phyloP scores from a whole-genome alignment of 2,888 invertebrate species.

The Auanema freiburgensis region DNA sequence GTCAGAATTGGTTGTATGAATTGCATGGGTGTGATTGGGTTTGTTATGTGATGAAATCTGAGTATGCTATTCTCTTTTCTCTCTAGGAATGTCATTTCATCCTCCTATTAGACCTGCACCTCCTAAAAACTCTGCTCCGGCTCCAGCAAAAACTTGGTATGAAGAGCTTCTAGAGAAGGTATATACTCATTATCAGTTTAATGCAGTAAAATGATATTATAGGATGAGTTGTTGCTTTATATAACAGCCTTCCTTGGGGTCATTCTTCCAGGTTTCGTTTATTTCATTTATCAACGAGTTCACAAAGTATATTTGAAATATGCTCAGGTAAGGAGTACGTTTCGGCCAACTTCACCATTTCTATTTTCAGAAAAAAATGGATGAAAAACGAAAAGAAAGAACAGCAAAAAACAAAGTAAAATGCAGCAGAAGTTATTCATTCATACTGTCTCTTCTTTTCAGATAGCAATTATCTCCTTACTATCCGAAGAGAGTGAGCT shows the following conservation, averaged over 20 bases:
- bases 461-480: background rate
- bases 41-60: too few species aligned
- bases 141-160: slow-evolving; percentile 23
- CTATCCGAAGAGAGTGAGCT: background rate
- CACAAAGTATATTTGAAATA: slow-evolving; percentile 49
- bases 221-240: slow-evolving; percentile 58
- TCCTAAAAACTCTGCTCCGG: slow-evolving; percentile 13
- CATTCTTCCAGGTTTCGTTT: slow-evolving; percentile 55
- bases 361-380: slow-evolving; percentile 42
- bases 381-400: slow-evolving; percentile 38
- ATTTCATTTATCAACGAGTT: slow-evolving; percentile 49
- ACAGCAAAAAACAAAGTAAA: slow-evolving; percentile 40
- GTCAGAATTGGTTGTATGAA: slow-evolving; percentile 2
- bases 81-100: slow-evolving; percentile 17
- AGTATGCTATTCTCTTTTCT: too few species aligned
- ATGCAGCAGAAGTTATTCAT: background rate
- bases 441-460: background rate
- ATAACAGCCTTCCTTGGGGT: slow-evolving; percentile 57
- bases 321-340: slow-evolving; percentile 29
- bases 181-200: background rate
- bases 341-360: background rate
- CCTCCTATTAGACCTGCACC: slow-evolving; percentile 33
- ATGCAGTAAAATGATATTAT: background rate
- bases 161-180: slow-evolving; percentile 36
- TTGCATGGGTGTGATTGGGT: too few species aligned